A percentile compares a stretch with the other conserved stretches of the same genome.
These are phyloP conservation scores for Epicampocera succincta DNA, from an alignment of 2,888 invertebrate genomes.

Conservation along the genomic window DNA sequence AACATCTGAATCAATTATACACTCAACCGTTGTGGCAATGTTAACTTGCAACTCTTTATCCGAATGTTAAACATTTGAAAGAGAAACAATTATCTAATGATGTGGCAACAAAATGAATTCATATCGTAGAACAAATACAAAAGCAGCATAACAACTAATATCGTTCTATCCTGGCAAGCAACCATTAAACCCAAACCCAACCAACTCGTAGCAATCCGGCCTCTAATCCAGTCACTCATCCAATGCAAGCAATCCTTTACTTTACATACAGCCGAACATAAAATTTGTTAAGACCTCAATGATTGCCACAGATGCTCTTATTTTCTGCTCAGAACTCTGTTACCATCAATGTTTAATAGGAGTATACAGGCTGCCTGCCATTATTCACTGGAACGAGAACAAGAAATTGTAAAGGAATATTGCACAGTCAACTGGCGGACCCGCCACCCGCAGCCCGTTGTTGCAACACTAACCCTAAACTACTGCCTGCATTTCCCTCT, in stretches of 20 bases:
- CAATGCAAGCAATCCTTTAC: slow-evolving; percentile 33
- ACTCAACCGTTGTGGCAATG: slow-evolving; percentile 5
- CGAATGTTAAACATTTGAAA: slow-evolving; percentile 39
- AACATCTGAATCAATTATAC: slow-evolving; percentile 47
- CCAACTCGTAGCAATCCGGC: not conserved
- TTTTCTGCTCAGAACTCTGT: not conserved
- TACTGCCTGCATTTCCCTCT: slow-evolving; percentile 18
- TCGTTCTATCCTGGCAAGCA: slow-evolving; percentile 10
- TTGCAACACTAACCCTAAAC: slow-evolving; percentile 10
- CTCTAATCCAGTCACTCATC: slow-evolving; percentile 1
- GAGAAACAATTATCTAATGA: slow-evolving; percentile 65
- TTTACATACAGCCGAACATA: slow-evolving; percentile 7
- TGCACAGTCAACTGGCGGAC: not conserved
- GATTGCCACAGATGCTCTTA: slow-evolving; percentile 22
- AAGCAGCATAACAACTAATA: slow-evolving; percentile 5
- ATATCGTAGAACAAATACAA: slow-evolving; percentile 16
- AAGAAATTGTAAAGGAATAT: not conserved
- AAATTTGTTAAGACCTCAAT: slow-evolving; percentile 24
- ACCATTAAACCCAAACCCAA: not conserved
- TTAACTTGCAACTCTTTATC: not conserved
- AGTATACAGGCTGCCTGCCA: not conserved
- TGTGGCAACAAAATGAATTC: slow-evolving; percentile 53
- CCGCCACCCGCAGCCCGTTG: slow-evolving; percentile 9
- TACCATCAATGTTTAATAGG: slow-evolving; percentile 1
- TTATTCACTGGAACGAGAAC: not conserved